These are phyloP conservation scores for Atethmia centrago DNA, from an alignment of 2,888 invertebrate genomes.

Conservation along the genomic window DNA sequence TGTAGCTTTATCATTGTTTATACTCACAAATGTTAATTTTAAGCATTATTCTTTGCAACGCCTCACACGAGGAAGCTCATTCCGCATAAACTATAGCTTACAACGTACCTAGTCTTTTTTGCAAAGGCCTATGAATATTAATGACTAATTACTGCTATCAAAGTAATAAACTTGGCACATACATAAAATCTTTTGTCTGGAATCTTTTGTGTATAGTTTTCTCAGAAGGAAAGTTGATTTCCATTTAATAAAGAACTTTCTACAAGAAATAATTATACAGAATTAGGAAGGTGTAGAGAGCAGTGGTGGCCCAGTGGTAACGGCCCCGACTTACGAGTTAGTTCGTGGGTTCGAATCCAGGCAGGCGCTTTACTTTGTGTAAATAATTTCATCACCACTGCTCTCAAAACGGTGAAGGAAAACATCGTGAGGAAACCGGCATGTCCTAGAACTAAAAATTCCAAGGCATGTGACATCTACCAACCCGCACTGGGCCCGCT, in stretches of 20 bases:
- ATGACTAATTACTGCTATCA: slow-evolving; percentile 31
- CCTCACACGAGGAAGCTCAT: slow-evolving; percentile 36
- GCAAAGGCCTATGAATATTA: slow-evolving; percentile 33
- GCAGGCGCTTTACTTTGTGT: too few relatives aligned
- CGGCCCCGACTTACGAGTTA: too few relatives aligned
- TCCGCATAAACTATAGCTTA: slow-evolving; percentile 14
- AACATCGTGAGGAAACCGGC: too few relatives aligned
- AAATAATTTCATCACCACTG: too few relatives aligned
- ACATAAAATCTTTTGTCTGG: slow-evolving; percentile 20
- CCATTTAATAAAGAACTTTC: slow-evolving; percentile 2
- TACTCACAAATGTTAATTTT: slow-evolving; percentile 24
- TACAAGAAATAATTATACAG: too few relatives aligned
- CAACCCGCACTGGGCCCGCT: too few relatives aligned
- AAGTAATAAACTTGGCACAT: slow-evolving; percentile 19
- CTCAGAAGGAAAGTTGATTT: slow-evolving; percentile 18
- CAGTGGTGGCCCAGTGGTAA: too few relatives aligned
- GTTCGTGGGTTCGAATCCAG: too few relatives aligned
- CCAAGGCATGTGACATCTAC: too few relatives aligned
- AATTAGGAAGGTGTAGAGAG: not conserved
- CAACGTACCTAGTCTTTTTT: slow-evolving; percentile 19
- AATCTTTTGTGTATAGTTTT: slow-evolving; percentile 20
- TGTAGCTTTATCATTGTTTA: slow-evolving; percentile 14
- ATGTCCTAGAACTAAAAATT: too few relatives aligned
- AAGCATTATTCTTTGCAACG: slow-evolving; percentile 18
- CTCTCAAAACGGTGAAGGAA: too few relatives aligned